These are phyloP conservation scores for Trichonephila clavata DNA, from an alignment of 1,140 invertebrate species.

Conservation along the genomic window DNA sequence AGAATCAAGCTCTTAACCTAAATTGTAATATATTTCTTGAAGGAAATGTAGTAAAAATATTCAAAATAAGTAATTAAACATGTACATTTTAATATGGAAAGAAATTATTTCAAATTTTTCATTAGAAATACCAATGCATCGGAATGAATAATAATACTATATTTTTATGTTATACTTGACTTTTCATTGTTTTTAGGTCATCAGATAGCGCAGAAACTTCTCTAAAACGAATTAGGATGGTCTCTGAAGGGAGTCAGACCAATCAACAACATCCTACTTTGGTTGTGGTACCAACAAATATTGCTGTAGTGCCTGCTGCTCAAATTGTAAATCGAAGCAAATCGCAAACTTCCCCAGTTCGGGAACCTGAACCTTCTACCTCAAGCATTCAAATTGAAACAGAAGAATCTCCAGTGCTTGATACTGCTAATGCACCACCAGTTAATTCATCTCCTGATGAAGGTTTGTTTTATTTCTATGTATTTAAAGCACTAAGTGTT, in stretches of 20 bases:
- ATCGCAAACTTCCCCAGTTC: not conserved
- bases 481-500: too few relatives aligned
- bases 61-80: too few relatives aligned
- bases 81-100: too few relatives aligned
- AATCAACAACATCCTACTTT: constrained; percentile 49
- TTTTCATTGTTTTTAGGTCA: not conserved
- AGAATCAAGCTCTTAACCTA: too few relatives aligned
- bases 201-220: constrained; percentile 16
- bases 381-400: constrained; percentile 4
- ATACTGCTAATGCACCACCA: not conserved
- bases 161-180: too few relatives aligned
- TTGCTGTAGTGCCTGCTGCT: constrained; percentile 64
- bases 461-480: not conserved
- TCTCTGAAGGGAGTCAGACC: constrained; percentile 74
- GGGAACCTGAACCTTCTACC: not conserved
- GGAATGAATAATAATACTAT: too few relatives aligned
- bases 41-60: too few relatives aligned
- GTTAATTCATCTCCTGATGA: not conserved
- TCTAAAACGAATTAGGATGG: constrained; percentile 61
- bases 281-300: constrained; percentile 14
- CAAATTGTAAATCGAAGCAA: not conserved
- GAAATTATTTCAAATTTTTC: too few relatives aligned
- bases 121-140: too few relatives aligned
- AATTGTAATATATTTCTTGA: too few relatives aligned
- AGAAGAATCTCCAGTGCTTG: constrained; percentile 3